A percentile compares a stretch with the other conserved stretches of the same genome.
Conservation (phyloP, 2,888 invertebrate genomes). For the Ormyrus thymus region DNA sequence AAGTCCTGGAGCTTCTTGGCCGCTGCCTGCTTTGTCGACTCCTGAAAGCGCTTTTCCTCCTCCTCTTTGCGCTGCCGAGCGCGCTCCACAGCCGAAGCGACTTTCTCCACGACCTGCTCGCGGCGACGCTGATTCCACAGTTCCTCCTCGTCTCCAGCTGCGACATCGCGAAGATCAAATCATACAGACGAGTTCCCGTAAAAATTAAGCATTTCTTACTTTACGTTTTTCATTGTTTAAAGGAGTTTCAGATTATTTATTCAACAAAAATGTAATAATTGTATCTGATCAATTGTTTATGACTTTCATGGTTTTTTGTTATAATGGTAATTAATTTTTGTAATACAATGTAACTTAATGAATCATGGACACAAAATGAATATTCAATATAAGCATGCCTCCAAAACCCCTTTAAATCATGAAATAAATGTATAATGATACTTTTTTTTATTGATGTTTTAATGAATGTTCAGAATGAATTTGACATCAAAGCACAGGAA, state of each 20-base stretch:
- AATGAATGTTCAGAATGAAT: no score
- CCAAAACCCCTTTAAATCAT: neutral
- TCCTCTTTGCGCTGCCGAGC: constrained; percentile 91
- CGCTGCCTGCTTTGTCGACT: constrained; percentile 79
- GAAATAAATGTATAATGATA: neutral
- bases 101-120: constrained; percentile 82
- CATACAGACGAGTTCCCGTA: no score
- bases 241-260: no score
- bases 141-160: constrained; percentile 78
- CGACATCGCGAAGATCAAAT: neutral
- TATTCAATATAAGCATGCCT: neutral
- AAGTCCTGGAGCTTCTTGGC: constrained; percentile 83
- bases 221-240: no score
- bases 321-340: no score
- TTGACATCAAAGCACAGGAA: no score
- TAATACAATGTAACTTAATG: neutral
- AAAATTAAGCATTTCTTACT: no score
- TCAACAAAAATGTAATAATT: no score
- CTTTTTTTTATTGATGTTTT: no score
- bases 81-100: constrained; percentile 87
- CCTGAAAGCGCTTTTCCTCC: constrained; percentile 87
- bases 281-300: no score
- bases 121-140: constrained; percentile 84
- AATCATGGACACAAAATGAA: neutral
- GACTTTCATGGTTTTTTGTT: no score